Evolutionary conservation across 2,797 vertebrate species (phyloP).

Genomic region (Mycteria americana): DNA sequence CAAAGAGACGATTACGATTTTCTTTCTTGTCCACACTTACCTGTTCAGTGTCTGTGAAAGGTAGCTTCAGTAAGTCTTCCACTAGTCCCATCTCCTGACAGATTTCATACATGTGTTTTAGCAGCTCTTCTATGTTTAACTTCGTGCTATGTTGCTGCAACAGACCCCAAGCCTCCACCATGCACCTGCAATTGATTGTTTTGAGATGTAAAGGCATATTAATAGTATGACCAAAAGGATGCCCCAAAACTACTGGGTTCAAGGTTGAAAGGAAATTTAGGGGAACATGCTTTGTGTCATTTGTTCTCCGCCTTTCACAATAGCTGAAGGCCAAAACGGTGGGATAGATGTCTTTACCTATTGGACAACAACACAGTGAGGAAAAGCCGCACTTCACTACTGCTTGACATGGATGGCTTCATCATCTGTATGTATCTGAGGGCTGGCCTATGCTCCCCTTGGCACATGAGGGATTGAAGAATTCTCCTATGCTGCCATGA

Average conservation of each 20-base stretch:
- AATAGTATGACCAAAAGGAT: background rate
- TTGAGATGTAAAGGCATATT: background rate
- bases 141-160: conserved; percentile 83
- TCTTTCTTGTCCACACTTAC: conserved; percentile 60
- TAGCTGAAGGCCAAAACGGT: accelerated
- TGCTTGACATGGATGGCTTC: conserved; percentile 82
- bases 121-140: conserved; percentile 83
- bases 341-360: conserved; percentile 74
- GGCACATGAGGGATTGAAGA: conserved; percentile 90
- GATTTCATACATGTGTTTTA: conserved; percentile 84
- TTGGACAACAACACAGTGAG: conserved; percentile 90
- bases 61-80: conserved; percentile 92
- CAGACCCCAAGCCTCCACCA: conserved; percentile 89
- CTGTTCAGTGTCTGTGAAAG: conserved; percentile 85
- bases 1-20: background rate
- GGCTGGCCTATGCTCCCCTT: conserved; percentile 84
- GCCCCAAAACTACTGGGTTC: background rate
- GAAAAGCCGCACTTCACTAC: conserved; percentile 82
- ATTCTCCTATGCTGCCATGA: conserved; percentile 90
- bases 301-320: background rate
- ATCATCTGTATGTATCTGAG: conserved; percentile 88
- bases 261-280: background rate
- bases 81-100: conserved; percentile 91
- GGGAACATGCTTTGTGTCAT: accelerated
- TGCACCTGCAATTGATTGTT: conserved; percentile 77